Percentiles rank a stretch among this genome's conserved stretches.
These are phyloP conservation scores for Chaetodon trifasciatus DNA, from an alignment of 2,797 vertebrate species.

Conservation along the genomic window DNA sequence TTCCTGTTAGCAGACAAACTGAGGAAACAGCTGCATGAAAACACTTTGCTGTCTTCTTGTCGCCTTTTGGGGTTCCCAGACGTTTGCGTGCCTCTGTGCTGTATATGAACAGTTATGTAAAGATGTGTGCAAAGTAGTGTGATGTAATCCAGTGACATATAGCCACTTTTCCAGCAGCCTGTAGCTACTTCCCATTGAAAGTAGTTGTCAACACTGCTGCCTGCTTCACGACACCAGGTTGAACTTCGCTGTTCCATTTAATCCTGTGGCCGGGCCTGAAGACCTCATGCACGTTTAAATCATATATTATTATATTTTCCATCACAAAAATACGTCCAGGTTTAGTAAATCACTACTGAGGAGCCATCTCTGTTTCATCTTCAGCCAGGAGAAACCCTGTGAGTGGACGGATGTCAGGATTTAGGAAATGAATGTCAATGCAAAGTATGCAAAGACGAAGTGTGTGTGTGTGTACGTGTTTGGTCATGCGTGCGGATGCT, in stretches of 20 bases:
- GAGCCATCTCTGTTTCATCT: background rate
- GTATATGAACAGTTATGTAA: no score
- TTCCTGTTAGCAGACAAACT: no score
- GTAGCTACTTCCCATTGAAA: background rate
- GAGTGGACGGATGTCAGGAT: background rate
- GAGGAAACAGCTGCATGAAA: no score
- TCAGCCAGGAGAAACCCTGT: background rate
- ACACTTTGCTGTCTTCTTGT: no score
- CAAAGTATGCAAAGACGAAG: background rate
- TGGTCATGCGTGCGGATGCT: conserved; percentile 27
- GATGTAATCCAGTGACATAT: background rate
- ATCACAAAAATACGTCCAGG: background rate
- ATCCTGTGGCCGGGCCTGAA: background rate
- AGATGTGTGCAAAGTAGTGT: no score
- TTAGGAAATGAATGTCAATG: conserved; percentile 11
- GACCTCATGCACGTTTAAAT: background rate
- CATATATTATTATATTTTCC: background rate
- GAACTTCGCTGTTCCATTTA: background rate
- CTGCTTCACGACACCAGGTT: background rate
- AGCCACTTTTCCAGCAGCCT: background rate
- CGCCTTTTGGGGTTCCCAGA: no score
- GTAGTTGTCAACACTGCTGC: background rate
- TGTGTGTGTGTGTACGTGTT: conserved; percentile 2
- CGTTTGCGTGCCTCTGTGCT: no score
- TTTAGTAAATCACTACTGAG: background rate